Evolutionary conservation across 2,797 vertebrate genomes (phyloP).

Genomic region (Merluccius polli): DNA sequence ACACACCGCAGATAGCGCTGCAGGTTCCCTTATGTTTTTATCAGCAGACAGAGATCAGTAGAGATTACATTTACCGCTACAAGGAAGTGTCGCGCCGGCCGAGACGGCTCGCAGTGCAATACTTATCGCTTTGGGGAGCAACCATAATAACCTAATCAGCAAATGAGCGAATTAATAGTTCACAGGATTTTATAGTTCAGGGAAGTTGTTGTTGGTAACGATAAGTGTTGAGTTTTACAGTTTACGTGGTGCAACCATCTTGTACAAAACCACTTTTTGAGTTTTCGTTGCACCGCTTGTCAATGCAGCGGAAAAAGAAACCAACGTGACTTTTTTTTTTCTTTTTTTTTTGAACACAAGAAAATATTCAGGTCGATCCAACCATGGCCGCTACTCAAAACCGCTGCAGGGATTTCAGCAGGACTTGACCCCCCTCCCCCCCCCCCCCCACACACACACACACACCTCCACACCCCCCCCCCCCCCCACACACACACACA

Average conservation of each 20-base stretch:
- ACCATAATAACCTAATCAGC: neutral
- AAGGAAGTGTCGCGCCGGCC: neutral
- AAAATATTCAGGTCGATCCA: neutral
- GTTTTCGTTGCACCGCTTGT: neutral
- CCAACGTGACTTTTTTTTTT: neutral
- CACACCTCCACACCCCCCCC: too few relatives aligned
- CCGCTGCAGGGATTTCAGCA: neutral
- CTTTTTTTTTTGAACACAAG: neutral
- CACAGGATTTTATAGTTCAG: neutral
- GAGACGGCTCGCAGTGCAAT: neutral
- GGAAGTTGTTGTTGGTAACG: neutral
- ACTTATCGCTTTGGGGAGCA: neutral
- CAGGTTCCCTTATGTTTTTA: slow-evolving; percentile 44
- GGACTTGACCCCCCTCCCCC: neutral
- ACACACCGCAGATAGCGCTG: slow-evolving; percentile 51
- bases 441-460: too few relatives aligned
- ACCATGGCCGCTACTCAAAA: neutral
- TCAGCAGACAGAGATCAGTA: slow-evolving; percentile 21
- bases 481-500: too few relatives aligned
- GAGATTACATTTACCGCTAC: neutral
- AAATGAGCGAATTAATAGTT: neutral
- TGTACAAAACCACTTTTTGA: neutral
- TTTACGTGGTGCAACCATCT: neutral
- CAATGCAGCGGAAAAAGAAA: neutral
- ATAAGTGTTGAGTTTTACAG: neutral